Base-by-base conservation (phyloP, 1,140 invertebrate species). In the Acromyrmex heyeri region DNA sequence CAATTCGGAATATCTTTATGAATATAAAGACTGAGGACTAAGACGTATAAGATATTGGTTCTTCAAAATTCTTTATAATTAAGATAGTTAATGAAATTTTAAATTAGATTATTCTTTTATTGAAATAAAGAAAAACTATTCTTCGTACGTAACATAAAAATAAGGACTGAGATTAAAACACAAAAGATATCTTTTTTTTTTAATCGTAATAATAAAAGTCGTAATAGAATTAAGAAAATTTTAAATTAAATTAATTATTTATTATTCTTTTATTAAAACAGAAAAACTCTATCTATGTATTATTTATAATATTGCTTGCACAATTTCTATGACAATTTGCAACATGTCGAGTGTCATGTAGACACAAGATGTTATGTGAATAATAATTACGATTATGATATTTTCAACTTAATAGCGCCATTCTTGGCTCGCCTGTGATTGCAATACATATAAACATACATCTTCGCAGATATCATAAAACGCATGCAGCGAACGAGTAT, bases 381-480 rank as follows among this genome's bases (percentile, higher is more conserved):
- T 48, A 53, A 72, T 48, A 48, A 48, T 48, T 48, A 48, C n/a
- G n/a, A 69, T 44, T 69, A 24, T 4, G 10, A 4, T 30, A 12
- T 55, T 12, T 44, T 21, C 55, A 55, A 76, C 21, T 59, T 76
- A 76, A 76, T 76, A 76, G 24, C 21, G 14, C 1, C 38, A 62
- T 77, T 77, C 10, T 61, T 76, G 14, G 4, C 0, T 2, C 10
- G 5, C 14, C 16, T 14, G 73, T 16, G 24, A 77, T 77, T 77
- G 27, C n/a, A 64, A 48, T 24, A 38, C 38, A 7, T 38, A 48
- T 24, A 76, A 76, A 18, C n/a, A 27, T 61, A 12, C 61, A 76
- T 61, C 14, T n/a, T 77, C 10, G 34, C 75, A 24, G 24, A 77
- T 77, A 38, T 64, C 16, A 38, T 48, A 30, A 77, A 64, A 77